Evolutionary conservation across 2,888 invertebrate genomes (phyloP).

Genomic region (Hirtodrosophila duncani): DNA sequence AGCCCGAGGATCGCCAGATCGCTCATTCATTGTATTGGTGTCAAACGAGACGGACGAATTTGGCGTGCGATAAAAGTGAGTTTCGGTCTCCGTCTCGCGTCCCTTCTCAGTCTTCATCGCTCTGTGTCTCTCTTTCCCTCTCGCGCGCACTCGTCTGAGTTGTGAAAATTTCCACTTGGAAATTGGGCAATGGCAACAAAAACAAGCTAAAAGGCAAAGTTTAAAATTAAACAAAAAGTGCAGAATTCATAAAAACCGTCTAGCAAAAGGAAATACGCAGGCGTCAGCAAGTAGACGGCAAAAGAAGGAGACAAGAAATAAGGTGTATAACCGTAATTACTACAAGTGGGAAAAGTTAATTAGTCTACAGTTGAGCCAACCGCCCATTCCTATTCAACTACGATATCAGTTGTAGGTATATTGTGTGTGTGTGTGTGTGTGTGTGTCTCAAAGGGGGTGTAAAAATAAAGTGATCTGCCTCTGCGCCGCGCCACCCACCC

Average conservation of each 20-base stretch:
- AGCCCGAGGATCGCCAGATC: constrained; percentile 61
- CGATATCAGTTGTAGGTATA: constrained; percentile 9
- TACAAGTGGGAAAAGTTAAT: constrained; percentile 36
- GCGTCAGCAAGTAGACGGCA: constrained; percentile 24
- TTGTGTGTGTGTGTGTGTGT: constrained; percentile 14
- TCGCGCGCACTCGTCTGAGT: constrained; percentile 34
- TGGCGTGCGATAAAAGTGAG: constrained; percentile 59
- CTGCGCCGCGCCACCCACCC: constrained; percentile 51
- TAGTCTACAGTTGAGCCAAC: constrained; percentile 31
- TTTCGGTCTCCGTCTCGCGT: constrained; percentile 29
- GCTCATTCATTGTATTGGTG: constrained; percentile 73
- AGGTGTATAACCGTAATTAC: constrained; percentile 46
- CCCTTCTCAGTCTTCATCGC: constrained; percentile 2
- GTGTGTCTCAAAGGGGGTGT: constrained; percentile 49
- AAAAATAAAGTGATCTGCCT: constrained; percentile 65
- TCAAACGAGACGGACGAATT: constrained; percentile 69
- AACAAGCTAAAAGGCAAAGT: constrained; percentile 36
- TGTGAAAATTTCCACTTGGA: constrained; percentile 66
- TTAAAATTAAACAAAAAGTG: constrained; percentile 46
- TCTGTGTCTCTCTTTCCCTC: constrained; percentile 29
- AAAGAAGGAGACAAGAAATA: constrained; percentile 23
- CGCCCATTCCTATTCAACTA: constrained; percentile 2
- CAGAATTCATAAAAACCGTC: constrained; percentile 33
- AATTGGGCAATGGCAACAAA: constrained; percentile 43
- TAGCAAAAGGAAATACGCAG: constrained; percentile 33